Conservation (phyloP, 2,888 invertebrate species). For the Thecophora atra region DNA sequence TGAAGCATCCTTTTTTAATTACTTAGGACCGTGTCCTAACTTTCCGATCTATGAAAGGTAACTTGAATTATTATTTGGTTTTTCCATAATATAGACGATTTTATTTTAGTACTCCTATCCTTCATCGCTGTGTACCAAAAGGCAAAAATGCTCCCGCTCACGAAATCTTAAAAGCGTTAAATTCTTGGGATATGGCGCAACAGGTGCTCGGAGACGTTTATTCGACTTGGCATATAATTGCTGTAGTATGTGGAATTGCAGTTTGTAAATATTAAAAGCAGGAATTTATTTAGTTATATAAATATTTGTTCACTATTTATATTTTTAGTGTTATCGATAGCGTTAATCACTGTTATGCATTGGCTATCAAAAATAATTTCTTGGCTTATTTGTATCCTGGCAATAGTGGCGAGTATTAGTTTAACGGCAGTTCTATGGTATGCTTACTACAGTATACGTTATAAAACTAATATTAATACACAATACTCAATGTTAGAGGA, state of each 20-base stretch:
- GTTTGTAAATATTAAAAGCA: conserved; percentile 71
- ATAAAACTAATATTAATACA: conserved; percentile 54
- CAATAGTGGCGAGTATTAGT: conserved; percentile 78
- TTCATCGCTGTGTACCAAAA: conserved; percentile 89
- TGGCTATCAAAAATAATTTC: conserved; percentile 85
- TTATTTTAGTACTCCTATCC: conserved; percentile 74
- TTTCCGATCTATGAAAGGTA: conserved; percentile 81
- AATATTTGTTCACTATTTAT: not conserved
- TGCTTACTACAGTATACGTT: conserved; percentile 82
- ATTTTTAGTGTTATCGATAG: conserved; percentile 78
- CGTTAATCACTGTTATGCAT: conserved; percentile 85
- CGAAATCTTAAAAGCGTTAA: conserved; percentile 82
- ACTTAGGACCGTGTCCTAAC: conserved; percentile 80
- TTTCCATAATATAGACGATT: conserved; percentile 13
- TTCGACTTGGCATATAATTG: conserved; percentile 86
- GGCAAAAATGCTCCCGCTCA: conserved; percentile 73
- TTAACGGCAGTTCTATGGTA: conserved; percentile 88
- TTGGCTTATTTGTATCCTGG: conserved; percentile 86
- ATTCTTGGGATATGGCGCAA: conserved; percentile 88
- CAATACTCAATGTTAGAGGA: conserved; percentile 73
- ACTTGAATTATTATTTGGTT: conserved; percentile 5
- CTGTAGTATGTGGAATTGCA: conserved; percentile 80
- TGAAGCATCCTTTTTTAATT: conserved; percentile 59
- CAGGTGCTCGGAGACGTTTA: conserved; percentile 89
- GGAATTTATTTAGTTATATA: not conserved